These are phyloP conservation scores for Diachasmimorpha longicaudata DNA, from an alignment of 1,140 invertebrate species.

Conservation along the genomic window DNA sequence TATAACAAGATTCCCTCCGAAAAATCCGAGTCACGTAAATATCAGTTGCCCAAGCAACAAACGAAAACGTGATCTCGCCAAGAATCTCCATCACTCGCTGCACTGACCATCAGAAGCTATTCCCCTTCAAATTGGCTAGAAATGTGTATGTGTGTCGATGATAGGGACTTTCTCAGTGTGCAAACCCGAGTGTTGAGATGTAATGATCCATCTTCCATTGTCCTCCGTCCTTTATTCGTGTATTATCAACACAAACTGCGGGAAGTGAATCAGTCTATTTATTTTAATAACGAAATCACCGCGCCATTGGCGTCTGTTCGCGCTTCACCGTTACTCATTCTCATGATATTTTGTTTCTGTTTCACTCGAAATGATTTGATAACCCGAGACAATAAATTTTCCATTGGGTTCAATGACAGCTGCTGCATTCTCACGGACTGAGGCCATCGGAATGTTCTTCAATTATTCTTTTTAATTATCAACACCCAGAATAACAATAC, in stretches of 20 bases:
- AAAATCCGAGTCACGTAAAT: background rate
- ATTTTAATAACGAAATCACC: conserved; percentile 22
- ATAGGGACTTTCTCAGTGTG: background rate
- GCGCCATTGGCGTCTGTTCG: background rate
- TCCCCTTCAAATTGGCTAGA: background rate
- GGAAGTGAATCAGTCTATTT: conserved; percentile 23
- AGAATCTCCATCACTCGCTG: background rate
- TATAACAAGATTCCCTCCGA: background rate
- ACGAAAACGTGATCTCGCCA: background rate
- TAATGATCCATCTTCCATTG: background rate
- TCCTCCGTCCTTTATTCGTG: background rate
- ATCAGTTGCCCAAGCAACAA: background rate
- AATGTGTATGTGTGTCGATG: no score
- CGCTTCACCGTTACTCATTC: background rate
- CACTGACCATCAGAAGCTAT: background rate
- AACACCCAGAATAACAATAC: background rate
- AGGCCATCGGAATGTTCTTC: background rate
- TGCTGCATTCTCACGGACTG: background rate
- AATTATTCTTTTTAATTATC: background rate
- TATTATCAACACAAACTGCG: background rate
- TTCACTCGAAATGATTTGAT: background rate
- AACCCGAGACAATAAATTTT: background rate
- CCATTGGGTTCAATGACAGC: conserved; percentile 1
- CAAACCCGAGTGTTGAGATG: background rate
- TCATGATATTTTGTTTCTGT: background rate